Percentiles rank a stretch among this genome's conserved stretches.
These are phyloP conservation scores for Xestia xanthographa DNA, from an alignment of 2,888 invertebrate species.

Conservation along the genomic window DNA sequence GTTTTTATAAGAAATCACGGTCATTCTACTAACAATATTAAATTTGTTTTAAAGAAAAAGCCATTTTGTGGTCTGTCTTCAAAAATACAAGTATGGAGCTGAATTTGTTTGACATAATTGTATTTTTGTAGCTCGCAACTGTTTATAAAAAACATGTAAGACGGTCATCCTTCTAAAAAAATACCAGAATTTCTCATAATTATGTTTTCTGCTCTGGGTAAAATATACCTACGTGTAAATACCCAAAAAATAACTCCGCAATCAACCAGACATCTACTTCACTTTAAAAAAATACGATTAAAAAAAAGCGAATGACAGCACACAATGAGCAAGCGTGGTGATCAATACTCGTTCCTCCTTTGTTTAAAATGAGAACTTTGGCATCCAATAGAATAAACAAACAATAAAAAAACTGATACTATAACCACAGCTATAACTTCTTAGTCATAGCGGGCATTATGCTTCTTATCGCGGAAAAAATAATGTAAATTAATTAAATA, in stretches of 20 bases:
- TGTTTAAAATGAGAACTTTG: slow-evolving; percentile 7
- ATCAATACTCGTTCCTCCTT: background rate
- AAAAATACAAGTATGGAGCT: background rate
- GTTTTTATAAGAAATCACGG: background rate
- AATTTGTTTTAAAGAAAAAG: background rate
- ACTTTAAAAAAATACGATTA: background rate
- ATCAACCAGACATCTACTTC: background rate
- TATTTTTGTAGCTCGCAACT: background rate
- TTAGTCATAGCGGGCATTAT: slow-evolving; percentile 2
- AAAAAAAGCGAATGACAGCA: background rate
- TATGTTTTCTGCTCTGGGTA: background rate
- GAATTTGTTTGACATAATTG: background rate
- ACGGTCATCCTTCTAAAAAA: background rate
- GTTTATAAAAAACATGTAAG: background rate
- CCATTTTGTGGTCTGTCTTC: background rate
- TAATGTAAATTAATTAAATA: too few relatives aligned
- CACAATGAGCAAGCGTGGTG: background rate
- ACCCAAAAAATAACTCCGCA: background rate
- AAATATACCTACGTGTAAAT: background rate
- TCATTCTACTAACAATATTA: background rate
- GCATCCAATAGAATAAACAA: background rate
- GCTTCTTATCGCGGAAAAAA: background rate
- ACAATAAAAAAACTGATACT: slow-evolving; percentile 10
- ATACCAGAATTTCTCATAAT: background rate
- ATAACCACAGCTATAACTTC: background rate